A percentile compares a stretch with the other conserved stretches of the same genome.
Evolutionary conservation across 2,888 invertebrate genomes (phyloP).

Genomic region (Schizotus pectinicornis): DNA sequence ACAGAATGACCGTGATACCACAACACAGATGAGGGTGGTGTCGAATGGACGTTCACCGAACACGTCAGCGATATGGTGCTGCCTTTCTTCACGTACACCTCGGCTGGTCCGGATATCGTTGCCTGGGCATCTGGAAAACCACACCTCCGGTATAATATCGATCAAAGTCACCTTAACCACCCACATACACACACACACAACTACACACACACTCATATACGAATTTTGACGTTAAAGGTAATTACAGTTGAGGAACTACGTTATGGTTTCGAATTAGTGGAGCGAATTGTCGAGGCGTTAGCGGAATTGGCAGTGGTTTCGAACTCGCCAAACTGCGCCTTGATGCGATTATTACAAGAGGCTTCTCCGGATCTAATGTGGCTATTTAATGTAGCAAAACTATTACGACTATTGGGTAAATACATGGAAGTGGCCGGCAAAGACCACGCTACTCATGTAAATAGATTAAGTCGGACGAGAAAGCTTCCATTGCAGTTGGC

Average conservation of each 20-base stretch:
- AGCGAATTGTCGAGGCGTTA: neutral
- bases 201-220: neutral
- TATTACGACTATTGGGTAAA: no score
- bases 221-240: conserved; percentile 34
- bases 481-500: no score
- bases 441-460: no score
- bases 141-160: neutral
- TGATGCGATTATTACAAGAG: no score
- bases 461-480: no score
- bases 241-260: conserved; percentile 37
- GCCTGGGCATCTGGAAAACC: conserved; percentile 80
- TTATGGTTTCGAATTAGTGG: conserved; percentile 27
- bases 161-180: neutral
- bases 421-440: no score
- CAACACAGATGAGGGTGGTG: conserved; percentile 77
- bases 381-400: no score
- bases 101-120: conserved; percentile 82
- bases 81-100: conserved; percentile 88
- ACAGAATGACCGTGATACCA: conserved; percentile 86
- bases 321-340: no score
- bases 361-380: no score
- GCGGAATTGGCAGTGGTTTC: no score
- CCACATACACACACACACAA: neutral
- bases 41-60: conserved; percentile 86
- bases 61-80: conserved; percentile 90